These are phyloP conservation scores for Brachyalestes nurse DNA, from an alignment of 2,797 vertebrate species.

Conservation along the genomic window DNA sequence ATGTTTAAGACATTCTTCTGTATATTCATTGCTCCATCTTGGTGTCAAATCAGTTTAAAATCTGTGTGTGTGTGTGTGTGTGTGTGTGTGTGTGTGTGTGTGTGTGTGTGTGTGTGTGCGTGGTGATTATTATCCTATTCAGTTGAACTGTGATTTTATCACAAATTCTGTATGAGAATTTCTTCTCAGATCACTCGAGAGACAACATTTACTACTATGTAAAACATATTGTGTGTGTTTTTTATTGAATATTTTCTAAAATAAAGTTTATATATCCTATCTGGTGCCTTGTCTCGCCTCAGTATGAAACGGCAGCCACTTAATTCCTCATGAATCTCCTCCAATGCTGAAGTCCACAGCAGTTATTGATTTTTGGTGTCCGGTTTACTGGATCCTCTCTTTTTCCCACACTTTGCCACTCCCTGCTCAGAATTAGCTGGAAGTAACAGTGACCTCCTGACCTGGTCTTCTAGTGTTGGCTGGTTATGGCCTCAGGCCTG, in stretches of 20 bases:
- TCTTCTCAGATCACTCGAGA: conserved; percentile 46
- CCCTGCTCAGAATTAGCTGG: no score
- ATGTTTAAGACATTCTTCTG: not conserved
- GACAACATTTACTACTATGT: conserved; percentile 36
- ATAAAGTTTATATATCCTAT: conserved; percentile 53
- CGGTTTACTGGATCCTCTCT: no score
- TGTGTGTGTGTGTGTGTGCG: not conserved
- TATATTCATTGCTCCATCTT: conserved; percentile 26
- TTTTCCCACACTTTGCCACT: no score
- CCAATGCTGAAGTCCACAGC: no score
- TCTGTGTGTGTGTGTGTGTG: conserved; percentile 6
- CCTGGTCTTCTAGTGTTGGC: no score
- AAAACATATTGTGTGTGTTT: conserved; percentile 50
- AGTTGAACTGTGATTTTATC: conserved; percentile 45
- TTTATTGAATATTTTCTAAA: conserved; percentile 60
- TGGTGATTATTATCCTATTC: conserved; percentile 47
- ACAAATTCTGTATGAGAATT: conserved; percentile 58
- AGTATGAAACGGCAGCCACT: not conserved
- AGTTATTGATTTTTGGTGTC: no score
- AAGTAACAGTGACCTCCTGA: no score
- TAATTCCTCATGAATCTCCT: not conserved
- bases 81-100: no score
- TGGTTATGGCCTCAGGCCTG: no score
- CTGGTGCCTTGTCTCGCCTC: not conserved
- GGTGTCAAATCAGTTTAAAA: conserved; percentile 50